phyloP scores from a whole-genome alignment of 1,140 invertebrate species.

The Ceratina australensis region DNA sequence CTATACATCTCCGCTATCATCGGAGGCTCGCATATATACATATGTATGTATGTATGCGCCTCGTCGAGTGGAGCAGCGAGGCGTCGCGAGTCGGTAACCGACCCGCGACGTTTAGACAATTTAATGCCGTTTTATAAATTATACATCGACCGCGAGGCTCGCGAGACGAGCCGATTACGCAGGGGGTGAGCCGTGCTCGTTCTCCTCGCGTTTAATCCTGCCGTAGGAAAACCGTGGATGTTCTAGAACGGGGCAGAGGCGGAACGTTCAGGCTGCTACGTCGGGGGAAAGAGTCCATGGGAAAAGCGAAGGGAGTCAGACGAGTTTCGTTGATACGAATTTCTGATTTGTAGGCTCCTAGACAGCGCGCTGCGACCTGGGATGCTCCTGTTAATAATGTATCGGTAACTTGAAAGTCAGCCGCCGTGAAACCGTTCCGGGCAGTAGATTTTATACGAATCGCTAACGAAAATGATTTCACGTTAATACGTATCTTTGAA shows the following conservation, averaged over 20 bases:
- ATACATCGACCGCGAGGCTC: slow-evolving; percentile 59
- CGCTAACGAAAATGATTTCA: not conserved
- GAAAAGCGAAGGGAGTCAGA: slow-evolving; percentile 46
- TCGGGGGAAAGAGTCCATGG: slow-evolving; percentile 41
- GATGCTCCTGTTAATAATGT: slow-evolving; percentile 21
- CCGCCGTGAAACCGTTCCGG: not conserved
- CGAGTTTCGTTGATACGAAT: slow-evolving; percentile 49
- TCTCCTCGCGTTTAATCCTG: slow-evolving; percentile 56
- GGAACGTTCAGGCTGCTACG: slow-evolving; percentile 39
- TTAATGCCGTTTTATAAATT: slow-evolving; percentile 79
- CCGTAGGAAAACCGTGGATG: slow-evolving; percentile 23
- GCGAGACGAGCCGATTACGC: slow-evolving; percentile 63
- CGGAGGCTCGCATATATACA: not conserved
- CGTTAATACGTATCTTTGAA: too few species aligned
- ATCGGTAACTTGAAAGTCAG: not conserved
- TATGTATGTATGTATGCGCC: slow-evolving; percentile 36
- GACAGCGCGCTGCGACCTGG: slow-evolving; percentile 23
- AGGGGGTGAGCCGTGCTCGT: slow-evolving; percentile 29
- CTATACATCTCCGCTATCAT: slow-evolving; percentile 47
- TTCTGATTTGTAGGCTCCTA: slow-evolving; percentile 59
- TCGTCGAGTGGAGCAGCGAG: slow-evolving; percentile 25
- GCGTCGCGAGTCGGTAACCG: slow-evolving; percentile 57
- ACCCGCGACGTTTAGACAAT: slow-evolving; percentile 71
- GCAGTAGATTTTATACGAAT: too few species aligned
- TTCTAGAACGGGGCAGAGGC: slow-evolving; percentile 28